These are phyloP conservation scores for Encarsia formosa DNA, from an alignment of 2,888 invertebrate genomes.

Conservation along the genomic window DNA sequence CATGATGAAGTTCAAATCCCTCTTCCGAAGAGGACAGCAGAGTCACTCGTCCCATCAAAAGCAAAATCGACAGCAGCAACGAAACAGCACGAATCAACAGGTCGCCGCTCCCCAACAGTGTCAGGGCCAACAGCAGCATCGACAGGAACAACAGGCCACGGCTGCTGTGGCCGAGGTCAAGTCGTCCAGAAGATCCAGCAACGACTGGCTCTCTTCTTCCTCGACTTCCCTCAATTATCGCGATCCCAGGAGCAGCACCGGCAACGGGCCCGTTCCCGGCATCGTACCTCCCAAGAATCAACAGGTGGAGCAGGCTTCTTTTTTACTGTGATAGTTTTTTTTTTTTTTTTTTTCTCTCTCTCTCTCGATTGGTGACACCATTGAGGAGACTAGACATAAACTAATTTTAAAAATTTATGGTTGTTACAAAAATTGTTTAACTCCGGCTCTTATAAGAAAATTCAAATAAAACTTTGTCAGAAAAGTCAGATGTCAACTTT, in stretches of 20 bases:
- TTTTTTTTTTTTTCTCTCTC: no score
- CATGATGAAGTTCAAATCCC: constrained; percentile 89
- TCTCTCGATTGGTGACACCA: no score
- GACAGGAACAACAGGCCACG: constrained; percentile 13
- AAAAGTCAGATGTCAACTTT: no score
- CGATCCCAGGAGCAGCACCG: constrained; percentile 19
- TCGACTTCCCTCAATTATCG: constrained; percentile 23
- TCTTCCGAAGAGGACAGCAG: constrained; percentile 81
- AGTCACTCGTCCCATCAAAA: constrained; percentile 42
- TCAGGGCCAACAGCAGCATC: constrained; percentile 46
- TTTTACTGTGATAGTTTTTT: no score
- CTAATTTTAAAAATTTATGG: no score
- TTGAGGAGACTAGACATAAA: no score
- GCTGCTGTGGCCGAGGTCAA: constrained; percentile 59
- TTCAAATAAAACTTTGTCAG: no score
- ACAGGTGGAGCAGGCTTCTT: constrained; percentile 12
- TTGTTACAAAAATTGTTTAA: no score
- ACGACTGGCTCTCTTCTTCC: constrained; percentile 39
- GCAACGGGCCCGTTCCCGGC: constrained; percentile 46
- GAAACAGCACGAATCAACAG: no score
- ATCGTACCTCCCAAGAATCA: constrained; percentile 14
- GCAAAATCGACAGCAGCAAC: constrained; percentile 39
- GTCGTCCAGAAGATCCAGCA: constrained; percentile 56
- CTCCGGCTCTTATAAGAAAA: no score
- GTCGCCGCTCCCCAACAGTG: no score